These are phyloP conservation scores for Calonectris borealis DNA, from an alignment of 2,113 vertebrate genomes.

Conservation along the genomic window DNA sequence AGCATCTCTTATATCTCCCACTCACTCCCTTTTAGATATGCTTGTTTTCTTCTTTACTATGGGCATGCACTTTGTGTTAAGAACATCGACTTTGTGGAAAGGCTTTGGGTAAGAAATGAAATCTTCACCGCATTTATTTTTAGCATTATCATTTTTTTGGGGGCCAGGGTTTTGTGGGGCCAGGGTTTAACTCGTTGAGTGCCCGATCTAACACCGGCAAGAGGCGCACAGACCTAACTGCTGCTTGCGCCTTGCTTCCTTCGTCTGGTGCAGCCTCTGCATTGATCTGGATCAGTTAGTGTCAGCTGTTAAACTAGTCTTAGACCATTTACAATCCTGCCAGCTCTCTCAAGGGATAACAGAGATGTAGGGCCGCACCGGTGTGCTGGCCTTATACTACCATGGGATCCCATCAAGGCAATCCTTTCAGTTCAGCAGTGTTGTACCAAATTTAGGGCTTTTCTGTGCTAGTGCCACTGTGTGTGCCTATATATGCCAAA, in stretches of 20 bases:
- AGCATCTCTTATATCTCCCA: conserved; percentile 9
- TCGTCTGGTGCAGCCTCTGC: neutral
- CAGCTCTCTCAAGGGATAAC: neutral
- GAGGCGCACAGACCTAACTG: neutral
- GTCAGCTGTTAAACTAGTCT: neutral
- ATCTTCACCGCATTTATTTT: neutral
- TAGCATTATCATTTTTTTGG: neutral
- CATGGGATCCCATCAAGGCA: neutral
- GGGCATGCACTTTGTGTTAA: neutral
- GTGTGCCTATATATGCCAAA: neutral
- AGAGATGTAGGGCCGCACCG: accelerated
- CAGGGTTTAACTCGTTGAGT: neutral
- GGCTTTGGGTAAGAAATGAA: neutral
- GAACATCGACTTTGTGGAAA: neutral
- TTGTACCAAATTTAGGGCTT: neutral
- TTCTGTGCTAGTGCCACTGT: neutral
- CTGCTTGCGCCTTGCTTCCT: neutral
- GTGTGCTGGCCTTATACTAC: neutral
- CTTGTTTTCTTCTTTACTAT: neutral
- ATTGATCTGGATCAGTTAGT: accelerated
- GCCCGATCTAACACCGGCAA: accelerated
- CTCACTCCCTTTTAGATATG: neutral
- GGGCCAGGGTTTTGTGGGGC: neutral
- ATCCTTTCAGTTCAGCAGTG: neutral
- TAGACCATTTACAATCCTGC: neutral